Conservation (phyloP, 2,888 invertebrate species). For the Spodoptera picta region DNA sequence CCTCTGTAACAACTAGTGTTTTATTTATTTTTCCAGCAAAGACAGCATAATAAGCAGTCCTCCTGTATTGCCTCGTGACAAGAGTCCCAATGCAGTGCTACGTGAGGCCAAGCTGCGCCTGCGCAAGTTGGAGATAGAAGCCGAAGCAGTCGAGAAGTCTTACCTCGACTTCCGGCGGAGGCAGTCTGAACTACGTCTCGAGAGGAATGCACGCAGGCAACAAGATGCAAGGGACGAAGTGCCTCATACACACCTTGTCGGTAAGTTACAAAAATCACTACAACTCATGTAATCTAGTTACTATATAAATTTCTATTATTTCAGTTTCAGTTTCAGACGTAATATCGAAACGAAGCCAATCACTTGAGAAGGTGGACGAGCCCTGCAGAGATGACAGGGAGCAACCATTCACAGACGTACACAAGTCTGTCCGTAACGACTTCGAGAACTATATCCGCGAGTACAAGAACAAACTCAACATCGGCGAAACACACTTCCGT, state of each 20-base stretch:
- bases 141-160: constrained; percentile 87
- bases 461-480: constrained; percentile 64
- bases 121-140: constrained; percentile 88
- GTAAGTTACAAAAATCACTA: constrained; percentile 12
- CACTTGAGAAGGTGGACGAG: constrained; percentile 50
- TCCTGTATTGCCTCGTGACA: constrained; percentile 54
- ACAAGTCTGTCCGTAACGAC: constrained; percentile 57
- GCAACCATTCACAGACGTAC: constrained; percentile 32
- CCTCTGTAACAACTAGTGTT: too few species aligned
- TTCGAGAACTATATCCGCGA: constrained; percentile 73
- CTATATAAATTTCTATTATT: too few species aligned
- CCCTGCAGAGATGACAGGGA: constrained; percentile 25
- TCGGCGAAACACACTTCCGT: constrained; percentile 60
- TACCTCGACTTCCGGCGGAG: constrained; percentile 79
- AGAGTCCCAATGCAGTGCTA: constrained; percentile 84
- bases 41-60: constrained; percentile 43
- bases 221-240: constrained; percentile 4
- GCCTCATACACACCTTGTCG: constrained; percentile 3
- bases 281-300: too few species aligned
- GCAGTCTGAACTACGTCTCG: constrained; percentile 55
- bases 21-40: constrained; percentile 49
- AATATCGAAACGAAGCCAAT: constrained; percentile 43
- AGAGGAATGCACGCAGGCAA: constrained; percentile 14
- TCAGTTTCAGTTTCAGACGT: constrained; percentile 46
- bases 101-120: constrained; percentile 86